A percentile compares a stretch with the other conserved stretches of the same genome.
Conservation (phyloP, 2,113 vertebrate genomes). For the Marmota monax region DNA sequence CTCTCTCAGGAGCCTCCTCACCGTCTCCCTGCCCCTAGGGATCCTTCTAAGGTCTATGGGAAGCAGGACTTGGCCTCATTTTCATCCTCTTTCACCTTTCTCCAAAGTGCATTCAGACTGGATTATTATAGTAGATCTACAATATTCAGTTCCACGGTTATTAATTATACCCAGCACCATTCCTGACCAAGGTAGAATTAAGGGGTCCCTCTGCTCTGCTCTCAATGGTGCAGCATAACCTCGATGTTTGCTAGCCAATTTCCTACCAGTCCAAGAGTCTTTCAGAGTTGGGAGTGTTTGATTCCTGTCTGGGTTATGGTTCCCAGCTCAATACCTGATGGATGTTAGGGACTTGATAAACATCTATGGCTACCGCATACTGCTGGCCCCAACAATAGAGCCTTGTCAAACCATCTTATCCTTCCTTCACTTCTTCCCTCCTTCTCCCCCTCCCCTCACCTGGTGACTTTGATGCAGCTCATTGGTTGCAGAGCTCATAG, state of each 20-base stretch:
- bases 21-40: neutral
- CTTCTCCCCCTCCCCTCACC: slow-evolving; percentile 32
- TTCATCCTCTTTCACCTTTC: neutral
- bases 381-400: neutral
- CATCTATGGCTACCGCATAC: neutral
- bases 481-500: slow-evolving; percentile 51
- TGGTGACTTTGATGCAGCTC: slow-evolving; percentile 31
- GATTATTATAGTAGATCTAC: no score
- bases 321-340: neutral
- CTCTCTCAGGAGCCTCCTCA: neutral
- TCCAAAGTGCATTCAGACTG: neutral
- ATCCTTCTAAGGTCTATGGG: neutral
- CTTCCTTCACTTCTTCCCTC: neutral
- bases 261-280: neutral
- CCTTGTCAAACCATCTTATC: neutral
- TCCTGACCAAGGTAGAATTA: neutral
- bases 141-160: no score
- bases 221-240: neutral
- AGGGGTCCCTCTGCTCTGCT: neutral
- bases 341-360: neutral
- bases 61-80: neutral
- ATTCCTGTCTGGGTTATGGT: neutral
- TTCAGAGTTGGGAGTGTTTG: neutral
- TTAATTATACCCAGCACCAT: neutral
- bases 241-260: neutral